A percentile compares a stretch with the other conserved stretches of the same genome.
Evolutionary conservation across 2,113 vertebrate species (phyloP).

Genomic region (Pseudonaja textilis): DNA sequence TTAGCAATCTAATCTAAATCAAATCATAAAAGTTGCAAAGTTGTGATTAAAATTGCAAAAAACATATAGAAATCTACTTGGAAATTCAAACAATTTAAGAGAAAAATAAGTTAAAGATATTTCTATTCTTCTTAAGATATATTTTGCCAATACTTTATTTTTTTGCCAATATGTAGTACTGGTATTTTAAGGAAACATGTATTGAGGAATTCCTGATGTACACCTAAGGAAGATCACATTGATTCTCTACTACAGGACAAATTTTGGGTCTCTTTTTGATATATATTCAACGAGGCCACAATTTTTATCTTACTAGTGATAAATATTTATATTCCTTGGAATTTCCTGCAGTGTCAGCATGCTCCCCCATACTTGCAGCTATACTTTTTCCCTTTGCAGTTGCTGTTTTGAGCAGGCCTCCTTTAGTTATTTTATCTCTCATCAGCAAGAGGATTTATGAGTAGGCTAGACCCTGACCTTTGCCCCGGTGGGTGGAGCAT

Average conservation of each 20-base stretch:
- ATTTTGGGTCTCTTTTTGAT: slow-evolving; percentile 11
- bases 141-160: neutral
- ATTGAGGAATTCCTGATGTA: slow-evolving; percentile 7
- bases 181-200: neutral
- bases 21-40: neutral
- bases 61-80: neutral
- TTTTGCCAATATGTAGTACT: neutral
- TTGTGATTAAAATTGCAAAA: neutral
- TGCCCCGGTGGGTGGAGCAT: neutral
- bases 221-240: neutral
- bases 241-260: neutral
- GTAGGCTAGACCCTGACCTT: slow-evolving; percentile 18
- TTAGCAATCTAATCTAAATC: slow-evolving; percentile 2
- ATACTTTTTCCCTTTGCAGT: slow-evolving; percentile 17
- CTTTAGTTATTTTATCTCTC: slow-evolving; percentile 15
- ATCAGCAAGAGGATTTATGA: slow-evolving; percentile 19
- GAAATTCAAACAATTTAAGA: neutral
- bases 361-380: slow-evolving; percentile 7
- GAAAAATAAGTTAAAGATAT: neutral
- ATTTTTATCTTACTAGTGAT: slow-evolving; percentile 19
- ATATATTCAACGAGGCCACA: neutral
- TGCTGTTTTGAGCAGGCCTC: slow-evolving; percentile 3
- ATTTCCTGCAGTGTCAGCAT: slow-evolving; percentile 17
- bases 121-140: slow-evolving; percentile 10
- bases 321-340: slow-evolving; percentile 4